Evolutionary conservation across 64 coral and sea anemone species (phyloP).

Genomic region (Platygyra sinensis): DNA sequence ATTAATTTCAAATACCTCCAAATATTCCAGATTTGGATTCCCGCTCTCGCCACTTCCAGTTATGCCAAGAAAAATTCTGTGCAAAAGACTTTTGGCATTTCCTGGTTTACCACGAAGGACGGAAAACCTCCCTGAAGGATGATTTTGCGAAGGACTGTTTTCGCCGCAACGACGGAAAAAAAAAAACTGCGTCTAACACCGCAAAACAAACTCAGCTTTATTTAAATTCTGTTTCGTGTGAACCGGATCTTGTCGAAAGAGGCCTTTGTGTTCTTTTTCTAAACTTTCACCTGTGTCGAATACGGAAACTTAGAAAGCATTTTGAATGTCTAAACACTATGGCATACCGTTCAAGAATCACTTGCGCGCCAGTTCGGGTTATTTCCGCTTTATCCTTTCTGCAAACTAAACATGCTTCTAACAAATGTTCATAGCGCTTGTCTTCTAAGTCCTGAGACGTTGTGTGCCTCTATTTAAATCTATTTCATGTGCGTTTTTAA

Average conservation of each 20-base stretch:
- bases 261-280: slow-evolving; percentile 8
- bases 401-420: background rate
- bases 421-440: too few species aligned
- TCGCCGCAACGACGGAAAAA: background rate
- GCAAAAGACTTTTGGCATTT: background rate
- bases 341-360: background rate
- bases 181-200: background rate
- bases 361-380: background rate
- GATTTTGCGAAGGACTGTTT: background rate
- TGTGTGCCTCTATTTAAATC: too few species aligned
- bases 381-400: background rate
- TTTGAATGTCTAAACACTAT: background rate
- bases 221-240: slow-evolving; percentile 13
- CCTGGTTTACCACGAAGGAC: background rate
- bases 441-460: too few species aligned
- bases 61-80: background rate
- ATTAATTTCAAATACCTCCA: background rate
- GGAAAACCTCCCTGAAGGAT: background rate
- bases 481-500: too few species aligned
- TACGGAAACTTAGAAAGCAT: background rate
- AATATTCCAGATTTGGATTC: background rate
- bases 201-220: background rate
- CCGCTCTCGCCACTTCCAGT: background rate
- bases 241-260: slow-evolving; percentile 30
- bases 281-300: slow-evolving; percentile 32